Conservation (phyloP, 1,140 invertebrate genomes). For the Dermatophagoides farinae region DNA sequence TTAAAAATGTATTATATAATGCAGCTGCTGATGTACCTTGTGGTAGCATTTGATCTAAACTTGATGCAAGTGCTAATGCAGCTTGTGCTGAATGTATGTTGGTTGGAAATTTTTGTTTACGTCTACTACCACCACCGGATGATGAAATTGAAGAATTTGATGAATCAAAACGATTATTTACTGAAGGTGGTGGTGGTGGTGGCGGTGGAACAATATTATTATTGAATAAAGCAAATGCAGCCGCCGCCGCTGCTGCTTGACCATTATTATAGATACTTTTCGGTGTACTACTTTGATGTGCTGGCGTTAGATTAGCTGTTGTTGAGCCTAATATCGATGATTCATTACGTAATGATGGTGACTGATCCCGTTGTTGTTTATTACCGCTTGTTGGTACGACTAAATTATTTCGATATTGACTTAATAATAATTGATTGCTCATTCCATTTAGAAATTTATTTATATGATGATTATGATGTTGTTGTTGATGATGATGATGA, state of each 20-base stretch:
- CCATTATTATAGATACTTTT: background rate
- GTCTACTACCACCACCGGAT: background rate
- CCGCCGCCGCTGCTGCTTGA: background rate
- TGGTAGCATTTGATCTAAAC: background rate
- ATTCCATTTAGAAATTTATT: background rate
- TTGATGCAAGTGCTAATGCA: background rate
- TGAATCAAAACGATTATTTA: background rate
- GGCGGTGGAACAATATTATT: too few species aligned
- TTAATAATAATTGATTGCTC: background rate
- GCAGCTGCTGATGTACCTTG: background rate
- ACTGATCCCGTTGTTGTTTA: background rate
- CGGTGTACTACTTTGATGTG: conserved; percentile 4
- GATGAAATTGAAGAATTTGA: background rate
- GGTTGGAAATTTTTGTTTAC: conserved; percentile 10
- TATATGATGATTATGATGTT: background rate
- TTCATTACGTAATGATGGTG: background rate
- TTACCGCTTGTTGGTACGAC: background rate
- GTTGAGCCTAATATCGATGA: background rate
- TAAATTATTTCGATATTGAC: background rate
- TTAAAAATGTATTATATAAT: background rate
- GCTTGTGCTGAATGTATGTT: background rate
- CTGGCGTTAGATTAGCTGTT: background rate
- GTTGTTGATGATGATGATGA: background rate
- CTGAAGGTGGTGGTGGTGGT: too few species aligned
- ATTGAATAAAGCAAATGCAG: too few species aligned